Evolutionary conservation across 2,888 invertebrate genomes (phyloP), one percentile per base, ranked within the genome.

Genomic region (Pollenia labialis): DNA sequence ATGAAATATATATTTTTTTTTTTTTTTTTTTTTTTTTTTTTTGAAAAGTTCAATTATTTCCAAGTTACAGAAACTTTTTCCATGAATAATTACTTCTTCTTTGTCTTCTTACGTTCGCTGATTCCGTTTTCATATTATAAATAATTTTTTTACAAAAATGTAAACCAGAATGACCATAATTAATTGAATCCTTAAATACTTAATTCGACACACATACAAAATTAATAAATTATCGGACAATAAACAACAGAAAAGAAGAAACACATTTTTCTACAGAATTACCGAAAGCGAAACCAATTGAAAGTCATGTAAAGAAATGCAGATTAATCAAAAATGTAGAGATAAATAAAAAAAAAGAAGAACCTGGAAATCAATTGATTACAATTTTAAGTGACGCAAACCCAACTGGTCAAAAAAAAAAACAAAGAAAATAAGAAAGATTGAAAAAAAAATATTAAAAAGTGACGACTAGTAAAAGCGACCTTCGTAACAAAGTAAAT

Each of bases 261-360:
- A 81, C 50, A 77, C 50, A 77, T 76, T 80, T 87, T 83, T 81
- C 83, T 80, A 60, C 66, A 64, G 83, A 87, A 83, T 83, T 87
- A 87, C 83, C 75, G 83, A 87, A 87, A 87, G 86, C 86, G 86
- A 87, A 87, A 83, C 83, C 81, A 87, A 87, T 87, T 87, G 83
- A 85, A 80, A 81, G 72, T 81, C 72, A 42, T 66, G 72, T 74
- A 64, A 74, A 74, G 56, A 56, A 81, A 81, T 81, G 54, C 56
- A 66, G 32, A 74, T 74, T 66, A 74, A 81, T 74, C 72, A 74
- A 16, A 9, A 54, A 52, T 32, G 32, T 6, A 16, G n/a, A 14
- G 14, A 11, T 7, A 14, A 58, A 23, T 32, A 32, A 58, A 60
- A 60, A 42, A 9, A 60, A 60, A 9, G 2, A 1, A 42, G 16